These are phyloP conservation scores for Cirrhinus molitorella DNA, from an alignment of 2,797 vertebrate genomes.

Conservation along the genomic window DNA sequence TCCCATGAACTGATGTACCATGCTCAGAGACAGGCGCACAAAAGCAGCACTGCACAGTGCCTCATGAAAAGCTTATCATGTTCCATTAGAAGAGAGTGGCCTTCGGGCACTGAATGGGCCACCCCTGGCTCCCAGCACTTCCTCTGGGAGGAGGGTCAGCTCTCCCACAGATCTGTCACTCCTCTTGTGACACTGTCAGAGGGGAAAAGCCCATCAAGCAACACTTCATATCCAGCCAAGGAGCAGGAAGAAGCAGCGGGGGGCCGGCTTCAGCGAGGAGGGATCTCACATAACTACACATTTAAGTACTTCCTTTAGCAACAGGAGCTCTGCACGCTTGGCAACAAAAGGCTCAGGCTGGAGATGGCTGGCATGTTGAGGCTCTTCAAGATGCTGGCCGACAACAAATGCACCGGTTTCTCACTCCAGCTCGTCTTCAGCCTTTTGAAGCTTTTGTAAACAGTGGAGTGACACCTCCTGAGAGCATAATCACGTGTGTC, in stretches of 20 bases:
- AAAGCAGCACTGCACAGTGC: slow-evolving; percentile 20
- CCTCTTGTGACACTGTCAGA: slow-evolving; percentile 59
- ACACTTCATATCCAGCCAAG: slow-evolving; percentile 59
- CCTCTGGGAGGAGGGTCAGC: slow-evolving; percentile 50
- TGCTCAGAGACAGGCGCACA: neutral
- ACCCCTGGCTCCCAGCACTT: slow-evolving; percentile 46
- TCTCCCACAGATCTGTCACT: slow-evolving; percentile 56
- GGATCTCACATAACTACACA: slow-evolving; percentile 61
- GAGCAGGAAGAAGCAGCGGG: slow-evolving; percentile 54
- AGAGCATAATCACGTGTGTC: slow-evolving; percentile 27
- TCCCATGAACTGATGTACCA: slow-evolving; percentile 37
- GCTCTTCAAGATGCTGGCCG: slow-evolving; percentile 50
- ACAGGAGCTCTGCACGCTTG: slow-evolving; percentile 51
- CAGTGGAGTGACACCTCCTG: slow-evolving; percentile 51
- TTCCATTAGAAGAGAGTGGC: slow-evolving; percentile 47
- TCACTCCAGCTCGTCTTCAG: slow-evolving; percentile 27
- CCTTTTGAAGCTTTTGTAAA: slow-evolving; percentile 49
- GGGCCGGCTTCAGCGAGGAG: slow-evolving; percentile 53
- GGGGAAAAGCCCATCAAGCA: slow-evolving; percentile 61
- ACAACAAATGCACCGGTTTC: slow-evolving; percentile 41
- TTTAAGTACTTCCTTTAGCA: slow-evolving; percentile 64
- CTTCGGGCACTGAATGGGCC: slow-evolving; percentile 51
- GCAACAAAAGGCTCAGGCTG: slow-evolving; percentile 58
- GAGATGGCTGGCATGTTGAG: slow-evolving; percentile 40
- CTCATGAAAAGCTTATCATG: slow-evolving; percentile 49